phyloP scores from a whole-genome alignment of 2,113 vertebrate species.

The Symphodus melops region DNA sequence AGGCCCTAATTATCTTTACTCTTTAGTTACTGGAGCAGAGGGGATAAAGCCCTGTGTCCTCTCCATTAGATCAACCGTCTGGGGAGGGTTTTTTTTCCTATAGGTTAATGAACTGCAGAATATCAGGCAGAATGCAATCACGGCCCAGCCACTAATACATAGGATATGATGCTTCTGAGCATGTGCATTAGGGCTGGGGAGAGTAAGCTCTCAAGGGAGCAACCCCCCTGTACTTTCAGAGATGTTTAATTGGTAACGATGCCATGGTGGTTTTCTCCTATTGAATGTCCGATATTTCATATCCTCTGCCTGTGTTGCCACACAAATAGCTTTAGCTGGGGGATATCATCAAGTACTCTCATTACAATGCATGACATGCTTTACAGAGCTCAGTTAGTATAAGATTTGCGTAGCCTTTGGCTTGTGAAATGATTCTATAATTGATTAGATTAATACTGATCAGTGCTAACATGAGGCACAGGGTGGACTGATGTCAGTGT shows the following conservation, averaged over 20 bases:
- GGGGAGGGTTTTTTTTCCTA: constrained; percentile 79
- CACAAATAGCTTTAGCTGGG: constrained; percentile 52
- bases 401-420: constrained; percentile 82
- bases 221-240: constrained; percentile 57
- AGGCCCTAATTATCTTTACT: constrained; percentile 82
- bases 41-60: constrained; percentile 71
- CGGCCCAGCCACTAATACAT: constrained; percentile 70
- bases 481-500: constrained; percentile 61
- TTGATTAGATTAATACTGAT: constrained; percentile 85
- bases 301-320: constrained; percentile 52
- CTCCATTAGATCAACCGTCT: constrained; percentile 79
- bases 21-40: constrained; percentile 75
- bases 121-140: constrained; percentile 76
- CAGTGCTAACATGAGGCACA: constrained; percentile 70
- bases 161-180: constrained; percentile 62
- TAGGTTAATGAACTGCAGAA: constrained; percentile 84
- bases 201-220: constrained; percentile 64
- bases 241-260: constrained; percentile 73
- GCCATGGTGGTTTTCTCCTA: constrained; percentile 36
- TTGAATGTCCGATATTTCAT: constrained; percentile 65
- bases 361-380: constrained; percentile 76
- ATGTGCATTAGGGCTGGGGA: constrained; percentile 49
- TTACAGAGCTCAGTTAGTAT: constrained; percentile 67
- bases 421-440: constrained; percentile 82
- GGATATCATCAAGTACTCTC: constrained; percentile 64